Evolutionary conservation across 2,888 invertebrate species (phyloP), one percentile per base, ranked within the genome.

Genomic region (Drosophila quinaria): DNA sequence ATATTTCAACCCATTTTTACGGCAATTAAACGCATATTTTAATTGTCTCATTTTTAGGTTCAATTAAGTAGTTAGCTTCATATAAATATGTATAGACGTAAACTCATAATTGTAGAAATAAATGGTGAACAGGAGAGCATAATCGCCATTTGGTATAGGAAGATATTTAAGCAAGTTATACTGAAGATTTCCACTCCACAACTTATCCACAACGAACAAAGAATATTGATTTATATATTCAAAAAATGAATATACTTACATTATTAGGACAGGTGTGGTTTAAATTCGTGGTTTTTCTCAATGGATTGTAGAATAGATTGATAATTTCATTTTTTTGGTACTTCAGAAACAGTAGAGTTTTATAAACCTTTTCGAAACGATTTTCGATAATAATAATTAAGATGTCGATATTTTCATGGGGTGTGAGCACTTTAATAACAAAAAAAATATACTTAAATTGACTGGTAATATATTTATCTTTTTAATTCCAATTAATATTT

Each of bases 261-360:
- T 31, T 6, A 15, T 51, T 62, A 10, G 73, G 73, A 39, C 73
- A 72, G 4, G 52, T 59, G 9, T 76, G 77, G 62, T 76, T 76
- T 1, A 76, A 0, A 59, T 76, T 76, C 3, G 70, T 55, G 8
- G 5, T 1, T 6, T 37, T 0, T 3, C 35, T 52, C 0, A 69
- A 13, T 1, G 37, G 37, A 3, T 61, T 49, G 10, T 42, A 70
- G 5, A 65, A 37, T n/a, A 39, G 4, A 10, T 50, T 59, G 2
- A 58, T 0, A 9, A 72, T 4, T 0, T 33, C 33, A 58, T 69
- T 13, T 2, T 19, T 22, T 2, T 10, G 58, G 0, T 47, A n/a
- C 15, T 5, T 76, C 2, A 81, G 0, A 9, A 47, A 9, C 33
- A 33, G 1, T 11, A 15, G 1, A n/a, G 1, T 9, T 15, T 29